A percentile compares a stretch with the other conserved stretches of the same genome.
These are phyloP conservation scores for Uloborus diversus DNA, from an alignment of 1,140 invertebrate species.

Conservation along the genomic window DNA sequence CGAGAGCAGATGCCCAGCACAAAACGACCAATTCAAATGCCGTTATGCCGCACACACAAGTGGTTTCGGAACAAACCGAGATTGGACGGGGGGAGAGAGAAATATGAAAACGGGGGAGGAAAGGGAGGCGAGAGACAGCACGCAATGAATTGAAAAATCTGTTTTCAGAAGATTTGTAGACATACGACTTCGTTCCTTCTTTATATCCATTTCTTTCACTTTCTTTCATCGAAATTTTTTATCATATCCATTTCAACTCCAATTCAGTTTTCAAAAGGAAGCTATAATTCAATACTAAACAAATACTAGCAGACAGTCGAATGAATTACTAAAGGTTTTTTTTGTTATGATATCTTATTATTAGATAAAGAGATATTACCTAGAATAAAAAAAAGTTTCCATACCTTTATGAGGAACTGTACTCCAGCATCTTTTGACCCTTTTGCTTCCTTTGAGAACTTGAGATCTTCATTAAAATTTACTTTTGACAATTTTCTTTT, in stretches of 20 bases:
- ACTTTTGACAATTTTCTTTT: neutral
- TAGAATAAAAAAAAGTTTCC: too few relatives aligned
- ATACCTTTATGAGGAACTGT: too few relatives aligned
- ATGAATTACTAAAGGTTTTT: slow-evolving; percentile 2
- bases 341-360: too few relatives aligned
- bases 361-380: too few relatives aligned
- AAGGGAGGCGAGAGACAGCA: neutral
- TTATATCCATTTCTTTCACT: neutral
- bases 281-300: slow-evolving; percentile 9
- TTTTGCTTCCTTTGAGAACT: neutral
- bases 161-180: slow-evolving; percentile 4
- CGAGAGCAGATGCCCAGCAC: neutral
- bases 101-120: neutral
- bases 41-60: neutral
- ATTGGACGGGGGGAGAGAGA: neutral
- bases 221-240: slow-evolving; percentile 1
- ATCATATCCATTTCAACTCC: slow-evolving; percentile 3
- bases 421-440: neutral
- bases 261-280: neutral
- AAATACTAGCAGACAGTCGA: neutral
- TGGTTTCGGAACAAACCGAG: neutral
- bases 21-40: slow-evolving; percentile 7
- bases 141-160: slow-evolving; percentile 8
- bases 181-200: neutral
- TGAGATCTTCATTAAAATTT: neutral